Base-by-base conservation (phyloP, 1,140 invertebrate species). In the Brachionus manjavacas region DNA sequence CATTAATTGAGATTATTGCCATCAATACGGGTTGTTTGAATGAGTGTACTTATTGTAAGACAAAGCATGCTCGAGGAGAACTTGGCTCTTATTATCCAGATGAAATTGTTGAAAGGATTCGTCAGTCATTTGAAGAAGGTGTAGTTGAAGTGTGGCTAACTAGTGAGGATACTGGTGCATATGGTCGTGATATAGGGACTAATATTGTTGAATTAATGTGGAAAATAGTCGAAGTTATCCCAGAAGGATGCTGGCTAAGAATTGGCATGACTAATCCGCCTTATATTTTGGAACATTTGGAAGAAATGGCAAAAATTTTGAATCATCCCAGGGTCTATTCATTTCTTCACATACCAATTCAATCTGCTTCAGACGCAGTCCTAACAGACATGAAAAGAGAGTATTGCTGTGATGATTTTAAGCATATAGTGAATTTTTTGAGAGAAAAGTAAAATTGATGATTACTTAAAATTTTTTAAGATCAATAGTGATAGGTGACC, bases 21-120 rank as follows among this genome's bases (percentile, higher is more conserved):
- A 97, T 99, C 14, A 99, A 96, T 89, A 98, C 96, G 2, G 97
- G 91, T 0, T 99, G 97, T 88, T 89, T 99, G 4, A 99, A 99
- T 90, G 95, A 98, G 86, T 99, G 97, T 88, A 98, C 97, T 0
- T 99, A 99, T 88, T 99, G 97, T 87, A 99, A 99, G 89, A 99
- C 97, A 0, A 99, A 99, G 88, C 95, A 97, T 90, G 97, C 97
- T 0, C 90, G 97, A 85, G 97, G 97, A 0, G 94, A 99, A 88
- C 88, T 99, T 1, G 96, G 94, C 0, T 98, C 96, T 88, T 99
- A 99, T 90, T 92, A 93, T 0, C 93, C 94, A 0, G 89, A 91
- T 35, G 91, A 91, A 79, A 91, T 92, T 81, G 89, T 92, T 3
- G 89, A 88, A 28, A 87, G 91, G 86, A 91, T 91, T 16, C 86